These are phyloP conservation scores for Anastrepha obliqua DNA, from an alignment of 1,140 invertebrate genomes.

Conservation along the genomic window DNA sequence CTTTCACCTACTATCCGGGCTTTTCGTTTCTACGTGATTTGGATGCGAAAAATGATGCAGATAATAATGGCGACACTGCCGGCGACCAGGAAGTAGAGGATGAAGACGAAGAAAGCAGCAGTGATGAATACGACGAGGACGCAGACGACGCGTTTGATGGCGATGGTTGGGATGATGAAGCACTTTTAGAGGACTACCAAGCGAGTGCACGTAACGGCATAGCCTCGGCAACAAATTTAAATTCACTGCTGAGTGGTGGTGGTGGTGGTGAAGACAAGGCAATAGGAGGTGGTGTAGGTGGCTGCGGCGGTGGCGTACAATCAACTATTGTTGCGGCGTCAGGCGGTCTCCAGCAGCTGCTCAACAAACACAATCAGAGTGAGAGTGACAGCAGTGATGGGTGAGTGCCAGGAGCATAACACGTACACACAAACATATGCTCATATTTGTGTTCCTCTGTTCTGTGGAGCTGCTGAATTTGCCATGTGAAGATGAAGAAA, in stretches of 20 bases:
- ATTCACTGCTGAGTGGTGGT: conserved; percentile 37
- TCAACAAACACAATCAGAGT: conserved; percentile 60
- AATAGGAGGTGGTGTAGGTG: conserved; percentile 45
- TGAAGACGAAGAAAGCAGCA: conserved; percentile 62
- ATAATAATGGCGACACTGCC: conserved; percentile 49
- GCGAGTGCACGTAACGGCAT: not conserved
- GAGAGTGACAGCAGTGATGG: conserved; percentile 62
- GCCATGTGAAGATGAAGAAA: no score
- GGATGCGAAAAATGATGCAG: conserved; percentile 56
- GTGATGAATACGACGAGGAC: conserved; percentile 68
- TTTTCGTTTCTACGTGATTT: conserved; percentile 69
- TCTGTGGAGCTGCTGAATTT: not conserved
- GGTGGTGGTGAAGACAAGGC: not conserved
- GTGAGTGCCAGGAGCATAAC: conserved; percentile 58
- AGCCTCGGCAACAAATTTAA: conserved; percentile 6
- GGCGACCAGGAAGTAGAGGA: conserved; percentile 32
- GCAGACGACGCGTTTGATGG: conserved; percentile 59
- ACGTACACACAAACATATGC: not conserved
- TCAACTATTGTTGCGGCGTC: conserved; percentile 55
- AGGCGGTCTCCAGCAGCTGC: conserved; percentile 63
- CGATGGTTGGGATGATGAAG: conserved; percentile 60
- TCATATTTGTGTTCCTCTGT: not conserved
- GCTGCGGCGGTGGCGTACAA: not conserved
- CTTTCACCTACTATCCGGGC: conserved; percentile 70
- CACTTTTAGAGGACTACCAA: conserved; percentile 34